Evolutionary conservation across 2,797 vertebrate genomes (phyloP), one percentile per base, ranked within the genome.

Genomic region (Arvicola amphibius): DNA sequence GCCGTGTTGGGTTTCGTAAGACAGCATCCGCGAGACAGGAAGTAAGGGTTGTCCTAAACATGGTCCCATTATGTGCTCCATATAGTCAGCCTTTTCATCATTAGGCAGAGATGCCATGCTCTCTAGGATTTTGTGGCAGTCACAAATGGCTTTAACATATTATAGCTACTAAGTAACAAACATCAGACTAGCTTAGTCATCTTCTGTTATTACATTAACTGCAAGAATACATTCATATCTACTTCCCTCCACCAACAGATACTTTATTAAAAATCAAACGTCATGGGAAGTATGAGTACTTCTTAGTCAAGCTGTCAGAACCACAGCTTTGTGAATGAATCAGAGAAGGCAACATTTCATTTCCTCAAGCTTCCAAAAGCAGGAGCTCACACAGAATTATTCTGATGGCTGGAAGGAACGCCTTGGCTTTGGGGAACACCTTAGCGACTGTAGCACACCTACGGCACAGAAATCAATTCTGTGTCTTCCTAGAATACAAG

Each of bases 211-310:
- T 93, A 78, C 17, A 79, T 16, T 53, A 97, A 87, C 21, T 88
- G 63, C 37, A 74, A 67, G 76, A 94, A 91, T 73, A 94, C 90
- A 95, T 95, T 97, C 96, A 88, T 67, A 76, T 46, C 94, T 96
- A 96, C n/a, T 93, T 95, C 95, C 94, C 94, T 92, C 79, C 92
- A 96, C 96, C 96, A 88, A 89, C 1, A 46, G 77, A 88, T 43
- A 86, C 56, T 92, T 95, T 83, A 88, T 94, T 94, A 83, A 95
- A 91, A 91, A 69, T 90, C 91, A 90, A 73, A 88, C 10, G 86
- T 96, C 69, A 27, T 25, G 29, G 46, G 88, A 92, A 92, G 76
- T 80, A 48, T 43, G 67, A 63, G 83, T 10, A 69, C 23, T 43
- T 56, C 43, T 46, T 77, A 9, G 6, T 76, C 63, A 88, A 94